Evolutionary conservation across 1,140 invertebrate species (phyloP), one percentile per base, ranked within the genome.

Genomic region (Caenorhabditis remanei): DNA sequence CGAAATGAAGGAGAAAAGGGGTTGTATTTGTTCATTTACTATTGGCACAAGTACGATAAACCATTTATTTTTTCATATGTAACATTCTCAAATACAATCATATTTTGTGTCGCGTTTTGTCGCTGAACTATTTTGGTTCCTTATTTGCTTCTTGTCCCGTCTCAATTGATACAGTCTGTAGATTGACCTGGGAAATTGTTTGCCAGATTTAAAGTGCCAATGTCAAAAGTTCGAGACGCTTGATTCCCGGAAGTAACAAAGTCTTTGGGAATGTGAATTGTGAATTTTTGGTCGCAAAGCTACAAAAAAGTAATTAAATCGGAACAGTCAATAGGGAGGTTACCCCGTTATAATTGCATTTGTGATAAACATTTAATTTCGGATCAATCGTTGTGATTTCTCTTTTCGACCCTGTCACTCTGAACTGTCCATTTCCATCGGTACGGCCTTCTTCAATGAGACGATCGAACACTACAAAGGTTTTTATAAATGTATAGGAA

Each of bases 151-250:
- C 46, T 9, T 86, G 32, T 2, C 32, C 32, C 2, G 32, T 32
- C 32, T 85, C 46, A 87, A 53, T 92, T 87, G 63, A 92, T 83
- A 61, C 91, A 91, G 71, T 91, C 90, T 24, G 91, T 89, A 13
- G 82, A 83, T 85, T 91, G 90, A n/a, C 91, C 91, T 53, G 75
- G 84, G 75, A 88, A 91, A 83, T 90, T 89, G 58, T 90, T 91
- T 13, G 89, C 90, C 55, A 91, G 79, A 55, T 91, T 90, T 41
- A 91, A 87, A 14, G 83, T 89, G 48, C 91, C 91, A 71, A 89
- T 89, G 65, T 91, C 91, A 65, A 91, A 91, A 58, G 90, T 41
- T 65, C 85, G 75, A 24, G 67, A 14, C 0, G 91, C 87, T 24
- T 87, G n/a, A 32, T 88, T 71, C n/a, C 91, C 91, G 40, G 46